A percentile compares a stretch with the other conserved stretches of the same genome.
Conservation (phyloP, 2,113 vertebrate genomes). For the Pelmatolapia mariae region DNA sequence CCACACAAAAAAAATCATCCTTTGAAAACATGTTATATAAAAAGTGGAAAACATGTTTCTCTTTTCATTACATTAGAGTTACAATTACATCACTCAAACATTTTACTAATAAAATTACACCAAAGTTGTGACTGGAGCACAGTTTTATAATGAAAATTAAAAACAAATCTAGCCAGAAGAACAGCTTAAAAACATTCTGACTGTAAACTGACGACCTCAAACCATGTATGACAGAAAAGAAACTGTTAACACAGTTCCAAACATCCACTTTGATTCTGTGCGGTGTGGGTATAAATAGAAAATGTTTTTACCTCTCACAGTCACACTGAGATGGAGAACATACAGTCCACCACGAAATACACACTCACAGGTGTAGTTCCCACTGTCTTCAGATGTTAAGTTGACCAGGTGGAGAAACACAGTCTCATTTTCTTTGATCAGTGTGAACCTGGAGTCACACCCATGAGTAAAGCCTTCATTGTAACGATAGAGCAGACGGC, state of each 20-base stretch:
- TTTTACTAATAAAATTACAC: not conserved
- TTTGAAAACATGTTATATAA: not conserved
- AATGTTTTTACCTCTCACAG: not conserved
- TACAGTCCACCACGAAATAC: rapidly evolving
- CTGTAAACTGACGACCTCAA: not conserved
- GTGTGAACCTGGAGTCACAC: slow-evolving; percentile 18
- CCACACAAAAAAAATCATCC: not conserved
- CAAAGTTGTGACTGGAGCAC: not conserved
- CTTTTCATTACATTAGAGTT: not conserved
- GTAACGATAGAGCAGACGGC: not conserved
- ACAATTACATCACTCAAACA: not conserved
- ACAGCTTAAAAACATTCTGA: not conserved
- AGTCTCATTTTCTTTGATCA: not conserved
- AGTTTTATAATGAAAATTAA: not conserved
- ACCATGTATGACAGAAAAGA: not conserved
- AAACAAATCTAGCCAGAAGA: rapidly evolving
- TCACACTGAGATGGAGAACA: not conserved
- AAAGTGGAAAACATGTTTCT: not conserved
- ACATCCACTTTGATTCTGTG: not conserved
- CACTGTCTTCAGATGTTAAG: not conserved
- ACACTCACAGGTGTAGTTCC: not conserved
- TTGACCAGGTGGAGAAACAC: slow-evolving; percentile 7
- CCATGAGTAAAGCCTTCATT: not conserved
- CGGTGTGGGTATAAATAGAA: not conserved
- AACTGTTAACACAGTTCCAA: not conserved